Evolutionary conservation across 2,797 vertebrate genomes (phyloP).

Genomic region (Cryptoblepharus egeriae): DNA sequence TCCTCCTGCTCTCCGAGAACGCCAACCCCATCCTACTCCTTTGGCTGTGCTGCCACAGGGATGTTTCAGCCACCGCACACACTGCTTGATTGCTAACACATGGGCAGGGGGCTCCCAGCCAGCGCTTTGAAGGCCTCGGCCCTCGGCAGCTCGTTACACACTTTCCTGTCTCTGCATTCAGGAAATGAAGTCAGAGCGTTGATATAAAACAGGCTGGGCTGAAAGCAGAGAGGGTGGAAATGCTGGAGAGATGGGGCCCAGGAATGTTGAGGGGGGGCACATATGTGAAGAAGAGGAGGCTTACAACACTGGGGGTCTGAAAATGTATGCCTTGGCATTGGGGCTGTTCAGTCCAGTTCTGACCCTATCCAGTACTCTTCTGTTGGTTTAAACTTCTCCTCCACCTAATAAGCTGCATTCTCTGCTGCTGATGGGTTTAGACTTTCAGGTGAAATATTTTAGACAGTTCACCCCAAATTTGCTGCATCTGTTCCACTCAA

Average conservation of each 20-base stretch:
- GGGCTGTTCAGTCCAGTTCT: too few relatives aligned
- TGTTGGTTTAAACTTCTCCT: too few relatives aligned
- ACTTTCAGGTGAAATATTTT: too few relatives aligned
- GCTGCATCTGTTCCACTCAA: neutral
- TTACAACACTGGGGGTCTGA: neutral
- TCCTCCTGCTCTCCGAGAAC: slow-evolving; percentile 28
- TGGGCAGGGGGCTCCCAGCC: slow-evolving; percentile 67
- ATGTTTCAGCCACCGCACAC: slow-evolving; percentile 55
- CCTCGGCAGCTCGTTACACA: slow-evolving; percentile 59
- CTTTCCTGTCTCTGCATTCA: slow-evolving; percentile 73
- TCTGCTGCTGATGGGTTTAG: neutral
- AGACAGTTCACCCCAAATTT: neutral
- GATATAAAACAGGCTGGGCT: slow-evolving; percentile 74
- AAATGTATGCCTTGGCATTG: too few relatives aligned
- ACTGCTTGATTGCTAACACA: slow-evolving; percentile 76
- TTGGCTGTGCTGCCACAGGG: slow-evolving; percentile 57
- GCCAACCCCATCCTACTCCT: slow-evolving; percentile 39
- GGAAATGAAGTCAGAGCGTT: slow-evolving; percentile 82
- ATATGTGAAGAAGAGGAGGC: neutral
- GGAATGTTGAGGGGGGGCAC: slow-evolving; percentile 8
- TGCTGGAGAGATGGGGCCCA: slow-evolving; percentile 30
- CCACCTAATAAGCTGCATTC: neutral
- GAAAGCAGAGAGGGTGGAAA: slow-evolving; percentile 70
- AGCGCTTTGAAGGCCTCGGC: slow-evolving; percentile 72
- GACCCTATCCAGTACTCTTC: too few relatives aligned